Percentiles rank a stretch among this genome's conserved stretches.
phyloP scores from a whole-genome alignment of 2,797 vertebrate species.

The Heterohyrax brucei region DNA sequence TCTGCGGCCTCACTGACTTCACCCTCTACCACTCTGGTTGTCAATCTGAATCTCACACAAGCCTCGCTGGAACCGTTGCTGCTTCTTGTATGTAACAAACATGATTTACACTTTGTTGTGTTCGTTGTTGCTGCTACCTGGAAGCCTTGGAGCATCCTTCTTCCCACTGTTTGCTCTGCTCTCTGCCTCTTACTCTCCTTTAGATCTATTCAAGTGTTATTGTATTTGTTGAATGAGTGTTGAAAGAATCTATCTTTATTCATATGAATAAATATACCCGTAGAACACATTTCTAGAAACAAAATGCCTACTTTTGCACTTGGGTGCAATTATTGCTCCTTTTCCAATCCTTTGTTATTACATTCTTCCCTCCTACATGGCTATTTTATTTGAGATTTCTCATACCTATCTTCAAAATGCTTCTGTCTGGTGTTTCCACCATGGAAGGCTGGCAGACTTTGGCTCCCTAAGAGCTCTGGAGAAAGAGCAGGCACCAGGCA shows the following conservation, averaged over 20 bases:
- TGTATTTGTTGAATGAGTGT: background rate
- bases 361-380: background rate
- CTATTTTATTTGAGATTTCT: constrained; percentile 24
- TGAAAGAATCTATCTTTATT: background rate
- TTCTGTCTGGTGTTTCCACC: constrained; percentile 13
- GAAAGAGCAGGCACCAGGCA: constrained; percentile 65
- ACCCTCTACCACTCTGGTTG: background rate
- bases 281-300: constrained; percentile 46
- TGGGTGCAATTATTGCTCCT: background rate
- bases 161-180: background rate
- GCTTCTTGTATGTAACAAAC: background rate
- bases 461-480: constrained; percentile 52
- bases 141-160: background rate
- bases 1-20: background rate
- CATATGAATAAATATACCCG: background rate
- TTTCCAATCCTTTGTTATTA: background rate
- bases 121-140: background rate
- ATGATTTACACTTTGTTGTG: background rate
- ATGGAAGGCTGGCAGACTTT: constrained; percentile 23
- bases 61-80: background rate
- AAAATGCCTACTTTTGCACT: constrained; percentile 2
- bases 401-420: background rate
- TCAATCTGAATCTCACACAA: background rate
- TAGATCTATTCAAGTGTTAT: background rate
- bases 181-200: background rate